Percentiles rank a stretch among this genome's conserved stretches.
Conservation (phyloP, 2,888 invertebrate genomes). For the Allolobophora icterica region DNA sequence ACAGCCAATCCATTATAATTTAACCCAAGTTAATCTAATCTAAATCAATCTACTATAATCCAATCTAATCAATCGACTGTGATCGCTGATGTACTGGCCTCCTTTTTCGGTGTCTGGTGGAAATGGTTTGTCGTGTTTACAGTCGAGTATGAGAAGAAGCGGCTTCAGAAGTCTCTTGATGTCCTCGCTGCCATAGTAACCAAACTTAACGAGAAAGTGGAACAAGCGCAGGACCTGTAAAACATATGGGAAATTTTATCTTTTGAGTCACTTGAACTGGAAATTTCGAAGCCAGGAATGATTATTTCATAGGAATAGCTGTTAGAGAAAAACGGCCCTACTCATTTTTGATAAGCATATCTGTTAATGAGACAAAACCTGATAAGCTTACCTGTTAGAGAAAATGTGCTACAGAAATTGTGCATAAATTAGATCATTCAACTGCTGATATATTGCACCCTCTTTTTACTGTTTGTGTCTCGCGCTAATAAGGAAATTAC, state of each 20-base stretch:
- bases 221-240: conserved; percentile 61
- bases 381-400: no score
- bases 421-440: no score
- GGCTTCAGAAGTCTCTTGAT: conserved; percentile 61
- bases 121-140: conserved; percentile 62
- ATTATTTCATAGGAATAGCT: background rate
- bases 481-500: no score
- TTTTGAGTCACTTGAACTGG: background rate
- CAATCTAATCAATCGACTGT: background rate
- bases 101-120: conserved; percentile 47
- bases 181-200: conserved; percentile 64
- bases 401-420: no score
- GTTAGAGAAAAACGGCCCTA: background rate
- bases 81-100: conserved; percentile 4
- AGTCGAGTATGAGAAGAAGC: conserved; percentile 62
- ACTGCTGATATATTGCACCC: no score
- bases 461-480: no score
- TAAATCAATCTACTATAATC: background rate
- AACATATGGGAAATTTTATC: background rate
- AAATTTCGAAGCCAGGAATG: background rate
- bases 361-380: no score
- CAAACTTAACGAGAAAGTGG: conserved; percentile 63
- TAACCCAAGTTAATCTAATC: background rate
- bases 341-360: no score
- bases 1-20: background rate